Percentiles rank a stretch among this genome's conserved stretches.
Evolutionary conservation across 2,113 vertebrate genomes (phyloP).

Genomic region (Glaucomys volans): DNA sequence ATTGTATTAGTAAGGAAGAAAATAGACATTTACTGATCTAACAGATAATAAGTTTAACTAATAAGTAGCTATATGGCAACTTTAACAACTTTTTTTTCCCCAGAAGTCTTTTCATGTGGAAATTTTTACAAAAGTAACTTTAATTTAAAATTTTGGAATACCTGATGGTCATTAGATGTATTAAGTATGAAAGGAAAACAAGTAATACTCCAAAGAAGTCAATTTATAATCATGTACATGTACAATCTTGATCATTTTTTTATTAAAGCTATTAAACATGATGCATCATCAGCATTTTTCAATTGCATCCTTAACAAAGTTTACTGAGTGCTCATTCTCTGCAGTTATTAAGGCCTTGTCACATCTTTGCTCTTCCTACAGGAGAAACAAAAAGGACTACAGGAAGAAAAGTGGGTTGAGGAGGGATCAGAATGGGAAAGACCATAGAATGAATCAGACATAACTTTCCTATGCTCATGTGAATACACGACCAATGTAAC

Average conservation of each 20-base stretch:
- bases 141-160: not conserved
- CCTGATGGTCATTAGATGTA: not conserved
- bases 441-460: no score
- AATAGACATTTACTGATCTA: not conserved
- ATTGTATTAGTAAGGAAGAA: not conserved
- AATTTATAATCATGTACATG: not conserved
- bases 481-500: no score
- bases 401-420: no score
- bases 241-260: constrained; percentile 22
- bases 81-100: constrained; percentile 25
- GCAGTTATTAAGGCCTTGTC: not conserved
- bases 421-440: no score
- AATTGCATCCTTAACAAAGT: not conserved
- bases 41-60: not conserved
- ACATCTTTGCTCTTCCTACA: not conserved
- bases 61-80: not conserved
- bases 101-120: not conserved
- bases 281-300: not conserved
- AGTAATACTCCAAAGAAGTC: not conserved
- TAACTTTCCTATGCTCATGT: no score
- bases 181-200: constrained; percentile 37
- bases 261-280: constrained; percentile 19
- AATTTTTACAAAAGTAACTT: constrained; percentile 3
- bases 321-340: not conserved
- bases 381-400: not conserved